These are phyloP conservation scores for Chymomyza costata DNA, from an alignment of 1,140 invertebrate genomes.

Conservation along the genomic window DNA sequence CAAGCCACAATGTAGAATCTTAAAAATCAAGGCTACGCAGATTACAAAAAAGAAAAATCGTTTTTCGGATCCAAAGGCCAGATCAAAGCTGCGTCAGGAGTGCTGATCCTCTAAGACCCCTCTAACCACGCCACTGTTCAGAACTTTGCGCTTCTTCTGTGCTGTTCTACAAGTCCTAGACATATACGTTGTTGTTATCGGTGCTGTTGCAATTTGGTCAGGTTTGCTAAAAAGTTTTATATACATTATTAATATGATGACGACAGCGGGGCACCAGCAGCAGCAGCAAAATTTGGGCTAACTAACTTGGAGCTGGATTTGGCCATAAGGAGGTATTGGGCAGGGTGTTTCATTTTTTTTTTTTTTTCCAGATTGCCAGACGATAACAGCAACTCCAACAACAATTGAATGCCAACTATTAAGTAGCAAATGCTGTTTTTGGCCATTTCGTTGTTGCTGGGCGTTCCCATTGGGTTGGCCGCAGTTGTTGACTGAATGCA, in stretches of 20 bases:
- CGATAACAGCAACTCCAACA: conserved; percentile 46
- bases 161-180: too few relatives aligned
- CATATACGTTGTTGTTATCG: not conserved
- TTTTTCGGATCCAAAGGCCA: too few relatives aligned
- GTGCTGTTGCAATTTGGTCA: conserved; percentile 13
- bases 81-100: too few relatives aligned
- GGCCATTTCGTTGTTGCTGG: conserved; percentile 19
- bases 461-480: conserved; percentile 27
- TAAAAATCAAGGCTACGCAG: too few relatives aligned
- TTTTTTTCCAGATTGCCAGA: conserved; percentile 11
- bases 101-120: too few relatives aligned
- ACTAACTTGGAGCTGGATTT: conserved; percentile 45
- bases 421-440: conserved; percentile 69
- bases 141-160: too few relatives aligned
- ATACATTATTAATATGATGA: conserved; percentile 67
- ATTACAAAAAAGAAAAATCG: too few relatives aligned
- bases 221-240: conserved; percentile 71
- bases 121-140: too few relatives aligned
- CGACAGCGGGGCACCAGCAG: conserved; percentile 1
- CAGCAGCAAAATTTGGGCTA: conserved; percentile 35
- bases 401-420: conserved; percentile 50
- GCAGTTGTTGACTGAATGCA: conserved; percentile 46
- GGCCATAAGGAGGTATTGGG: conserved; percentile 52
- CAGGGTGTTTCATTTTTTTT: conserved; percentile 41
- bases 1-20: too few relatives aligned